Conservation (phyloP, 2,888 invertebrate genomes). For the Dynastes maya region DNA sequence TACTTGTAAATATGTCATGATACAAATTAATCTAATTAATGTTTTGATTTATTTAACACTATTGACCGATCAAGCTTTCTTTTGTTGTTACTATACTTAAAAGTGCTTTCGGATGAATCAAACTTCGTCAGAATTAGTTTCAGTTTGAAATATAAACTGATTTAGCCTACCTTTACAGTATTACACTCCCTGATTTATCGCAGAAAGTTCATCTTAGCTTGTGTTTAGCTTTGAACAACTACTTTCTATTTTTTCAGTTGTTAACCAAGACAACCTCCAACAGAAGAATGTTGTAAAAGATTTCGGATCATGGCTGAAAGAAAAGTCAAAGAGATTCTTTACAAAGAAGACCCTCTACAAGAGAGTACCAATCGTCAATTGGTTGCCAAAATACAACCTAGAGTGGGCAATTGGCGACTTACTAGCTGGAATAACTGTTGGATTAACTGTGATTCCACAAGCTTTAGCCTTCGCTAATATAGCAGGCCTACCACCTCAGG, state of each 20-base stretch:
- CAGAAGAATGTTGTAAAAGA: slow-evolving; percentile 56
- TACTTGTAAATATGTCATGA: too few relatives aligned
- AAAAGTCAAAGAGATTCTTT: slow-evolving; percentile 71
- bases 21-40: too few relatives aligned
- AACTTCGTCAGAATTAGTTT: too few relatives aligned
- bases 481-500: slow-evolving; percentile 83
- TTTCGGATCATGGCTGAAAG: slow-evolving; percentile 67
- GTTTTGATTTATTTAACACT: too few relatives aligned
- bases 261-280: slow-evolving; percentile 57
- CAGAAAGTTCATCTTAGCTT: too few relatives aligned
- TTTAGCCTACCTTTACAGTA: too few relatives aligned
- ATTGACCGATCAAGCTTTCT: too few relatives aligned
- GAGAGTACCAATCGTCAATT: slow-evolving; percentile 81
- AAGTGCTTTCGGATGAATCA: too few relatives aligned
- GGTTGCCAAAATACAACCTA: slow-evolving; percentile 85
- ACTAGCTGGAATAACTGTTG: slow-evolving; percentile 93
- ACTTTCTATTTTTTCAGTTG: slow-evolving; percentile 57
- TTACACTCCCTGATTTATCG: too few relatives aligned
- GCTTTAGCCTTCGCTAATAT: slow-evolving; percentile 87
- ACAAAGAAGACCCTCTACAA: slow-evolving; percentile 82
- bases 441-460: slow-evolving; percentile 94
- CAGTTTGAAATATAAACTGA: too few relatives aligned
- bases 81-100: too few relatives aligned
- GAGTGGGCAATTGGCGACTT: slow-evolving; percentile 87
- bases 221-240: too few relatives aligned